Conservation (phyloP, 2,888 invertebrate species). For the Macrosiphum euphorbiae region DNA sequence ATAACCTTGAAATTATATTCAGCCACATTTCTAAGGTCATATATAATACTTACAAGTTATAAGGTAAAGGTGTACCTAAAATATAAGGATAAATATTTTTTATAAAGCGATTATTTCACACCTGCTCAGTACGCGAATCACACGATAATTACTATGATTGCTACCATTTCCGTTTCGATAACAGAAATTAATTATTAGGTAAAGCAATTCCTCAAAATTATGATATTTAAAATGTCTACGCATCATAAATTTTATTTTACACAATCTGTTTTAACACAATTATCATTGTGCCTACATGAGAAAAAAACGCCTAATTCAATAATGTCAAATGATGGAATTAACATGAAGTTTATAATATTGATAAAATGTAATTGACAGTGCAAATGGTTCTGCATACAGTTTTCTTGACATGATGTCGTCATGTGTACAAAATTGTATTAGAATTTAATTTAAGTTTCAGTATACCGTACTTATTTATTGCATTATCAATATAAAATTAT, state of each 20-base stretch:
- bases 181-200: background rate
- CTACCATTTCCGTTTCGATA: background rate
- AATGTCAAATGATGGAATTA: background rate
- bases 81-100: background rate
- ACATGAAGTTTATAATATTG: background rate
- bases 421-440: constrained; percentile 21
- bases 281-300: background rate
- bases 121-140: background rate
- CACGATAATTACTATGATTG: background rate
- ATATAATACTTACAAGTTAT: background rate
- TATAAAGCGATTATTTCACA: background rate
- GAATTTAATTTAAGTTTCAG: constrained; percentile 31
- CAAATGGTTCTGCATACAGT: background rate
- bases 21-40: background rate
- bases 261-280: background rate
- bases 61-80: background rate
- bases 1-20: background rate
- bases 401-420: background rate
- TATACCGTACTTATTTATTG: background rate
- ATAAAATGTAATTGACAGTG: background rate
- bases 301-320: background rate
- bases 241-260: background rate
- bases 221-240: background rate
- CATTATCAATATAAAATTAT: background rate
- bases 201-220: background rate